Base-by-base conservation (phyloP, 2,797 vertebrate species). In the Tolypeutes matacus region DNA sequence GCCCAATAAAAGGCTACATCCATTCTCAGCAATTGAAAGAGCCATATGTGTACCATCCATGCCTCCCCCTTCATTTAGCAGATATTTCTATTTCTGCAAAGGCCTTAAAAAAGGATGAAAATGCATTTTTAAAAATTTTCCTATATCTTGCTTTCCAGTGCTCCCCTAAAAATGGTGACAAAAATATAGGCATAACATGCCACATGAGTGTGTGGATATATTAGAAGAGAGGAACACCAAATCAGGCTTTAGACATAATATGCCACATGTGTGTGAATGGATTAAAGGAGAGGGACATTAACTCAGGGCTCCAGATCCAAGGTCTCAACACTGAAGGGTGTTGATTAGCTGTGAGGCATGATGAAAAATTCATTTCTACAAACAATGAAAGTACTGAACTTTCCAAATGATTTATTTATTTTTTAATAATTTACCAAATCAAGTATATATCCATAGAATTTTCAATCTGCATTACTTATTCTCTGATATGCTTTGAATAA, bases 1-100 rank as follows among this genome's bases (percentile, higher is more conserved):
- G 65, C 25, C 36, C 89, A 94, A 80, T 21, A 51, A 62, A 77
- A 95, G 72, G 7, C 46, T 29, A 49, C 7, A 42, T 77, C 25
- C 60, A 31, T 58, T 42, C 70, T 95, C 80, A 97, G 58, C 75
- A 94, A 94, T 49, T 92, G 69, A 51, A 95, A 31, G 46, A 91
- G 96, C 80, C 82, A 96, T 95, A 93, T 94, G 53, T 56, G 86
- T 82, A 70, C 58, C n/a, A 18, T 64, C 89, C 89, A 90, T 73
- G 65, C 11, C 70, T 60, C 73, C 75, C n/a, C 77, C 29, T 80
- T 76, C 21, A 12, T 56, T 56, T 42, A 23, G n/a, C 3, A 64
- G n/a, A n/a, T 56, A 34, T 29, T 90, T 87, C 77, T 83, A 10
- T 65, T 77, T 86, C 49, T 95, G 25, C 25, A 82, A 89, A 89